Evolutionary conservation across 2,113 vertebrate species (phyloP).

Genomic region (Megalops atlanticus): DNA sequence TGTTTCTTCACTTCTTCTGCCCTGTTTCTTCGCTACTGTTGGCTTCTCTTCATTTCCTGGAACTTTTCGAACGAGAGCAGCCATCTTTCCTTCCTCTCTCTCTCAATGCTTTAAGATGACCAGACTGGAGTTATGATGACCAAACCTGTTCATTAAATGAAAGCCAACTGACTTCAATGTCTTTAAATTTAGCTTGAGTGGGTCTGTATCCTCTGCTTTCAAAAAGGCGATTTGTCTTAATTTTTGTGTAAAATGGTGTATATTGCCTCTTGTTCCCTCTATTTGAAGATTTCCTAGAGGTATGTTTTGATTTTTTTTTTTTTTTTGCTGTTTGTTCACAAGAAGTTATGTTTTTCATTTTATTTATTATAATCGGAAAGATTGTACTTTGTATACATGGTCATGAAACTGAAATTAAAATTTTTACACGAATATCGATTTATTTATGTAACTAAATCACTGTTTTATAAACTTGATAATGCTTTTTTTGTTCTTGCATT

Average conservation of each 20-base stretch:
- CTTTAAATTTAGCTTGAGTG: slow-evolving; percentile 95
- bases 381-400: slow-evolving; percentile 96
- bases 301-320: slow-evolving; percentile 93
- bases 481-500: slow-evolving; percentile 84
- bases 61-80: slow-evolving; percentile 88
- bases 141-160: slow-evolving; percentile 91
- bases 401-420: slow-evolving; percentile 99
- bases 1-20: background rate
- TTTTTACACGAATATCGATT: slow-evolving; percentile 99
- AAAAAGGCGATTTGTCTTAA: slow-evolving; percentile 80
- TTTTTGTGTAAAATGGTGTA: slow-evolving; percentile 88
- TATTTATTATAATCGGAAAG: slow-evolving; percentile 94
- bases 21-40: background rate
- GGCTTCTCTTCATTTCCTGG: slow-evolving; percentile 73
- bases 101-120: slow-evolving; percentile 99
- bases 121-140: slow-evolving; percentile 98
- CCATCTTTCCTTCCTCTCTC: slow-evolving; percentile 97
- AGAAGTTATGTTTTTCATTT: slow-evolving; percentile 85
- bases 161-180: slow-evolving; percentile 91
- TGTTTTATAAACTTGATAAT: slow-evolving; percentile 99
- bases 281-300: slow-evolving; percentile 86
- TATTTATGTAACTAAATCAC: slow-evolving; percentile 99
- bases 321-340: slow-evolving; percentile 37
- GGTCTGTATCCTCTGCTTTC: slow-evolving; percentile 92
- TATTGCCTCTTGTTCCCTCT: slow-evolving; percentile 89